Base-by-base conservation (phyloP, 2,888 invertebrate species). In the Arenicola marina region DNA sequence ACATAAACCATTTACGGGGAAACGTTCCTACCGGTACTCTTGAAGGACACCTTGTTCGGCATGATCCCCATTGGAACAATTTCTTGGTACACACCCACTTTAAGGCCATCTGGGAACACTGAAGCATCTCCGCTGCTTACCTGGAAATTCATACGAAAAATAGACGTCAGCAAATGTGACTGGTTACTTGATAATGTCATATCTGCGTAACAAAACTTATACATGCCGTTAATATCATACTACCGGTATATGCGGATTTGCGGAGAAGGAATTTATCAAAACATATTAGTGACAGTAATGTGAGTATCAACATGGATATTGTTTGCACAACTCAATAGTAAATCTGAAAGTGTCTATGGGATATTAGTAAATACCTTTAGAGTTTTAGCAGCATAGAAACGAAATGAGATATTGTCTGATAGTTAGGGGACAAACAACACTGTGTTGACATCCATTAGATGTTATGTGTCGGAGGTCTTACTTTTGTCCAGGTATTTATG, bases 21-120 rank as follows among this genome's bases (percentile, higher is more conserved):
- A n/a, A n/a, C n/a, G n/a, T n/a, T n/a, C n/a, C n/a, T 54, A 66
- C 66, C 63, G 43, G 64, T 38, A n/a, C 57, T 43, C 38, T 54
- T 32, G 28, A 24, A 51, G 15, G 64, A 48, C 2, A 66, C 45
- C 32, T 55, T 28, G 4, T 59, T n/a, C 11, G 66, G 64, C 21
- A 54, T 38, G 11, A 65, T 43, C 4, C 66, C 66, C 64, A 66
- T 64, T 11, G 64, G 64, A 2, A 48, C 48, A 4, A 46, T 51
- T 32, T 66, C 66, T n/a, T 43, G 28, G 31, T 58, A 65, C 2
- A 64, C 43, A 3, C 64, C 64, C 2, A 66, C 66, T 45, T 61
- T 61, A 24, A 66, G 54, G 21, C 66, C 66, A 31, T 65, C 61
- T 11, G 64, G 66, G 45, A 66, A 66, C 1, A 18, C 54, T n/a